Evolutionary conservation across 35 echinoderm and acorn worm species (phyloP).

Genomic region (Hemicentrotus pulcherrimus): DNA sequence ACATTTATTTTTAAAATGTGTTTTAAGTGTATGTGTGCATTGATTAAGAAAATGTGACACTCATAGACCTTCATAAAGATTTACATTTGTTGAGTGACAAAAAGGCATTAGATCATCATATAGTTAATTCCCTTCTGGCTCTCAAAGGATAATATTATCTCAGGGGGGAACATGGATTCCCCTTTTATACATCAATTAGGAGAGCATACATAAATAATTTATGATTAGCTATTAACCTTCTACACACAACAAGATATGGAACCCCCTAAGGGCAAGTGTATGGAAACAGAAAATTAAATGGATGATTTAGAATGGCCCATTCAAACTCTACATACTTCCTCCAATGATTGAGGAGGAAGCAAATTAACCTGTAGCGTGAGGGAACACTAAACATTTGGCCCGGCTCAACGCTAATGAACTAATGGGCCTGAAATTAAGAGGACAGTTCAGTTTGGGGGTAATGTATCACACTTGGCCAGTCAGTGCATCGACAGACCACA

Average conservation of each 20-base stretch:
- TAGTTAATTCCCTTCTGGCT: neutral
- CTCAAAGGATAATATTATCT: neutral
- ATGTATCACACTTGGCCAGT: slow-evolving; percentile 30
- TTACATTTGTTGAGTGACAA: neutral
- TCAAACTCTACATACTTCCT: neutral
- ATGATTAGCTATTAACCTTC: neutral
- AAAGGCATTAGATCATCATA: neutral
- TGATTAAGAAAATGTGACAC: neutral
- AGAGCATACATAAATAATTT: neutral
- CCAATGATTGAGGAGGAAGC: slow-evolving; percentile 27
- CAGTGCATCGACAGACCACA: slow-evolving; percentile 30
- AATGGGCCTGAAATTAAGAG: slow-evolving; percentile 23
- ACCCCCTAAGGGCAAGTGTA: neutral
- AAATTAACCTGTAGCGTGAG: neutral
- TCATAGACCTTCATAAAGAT: neutral
- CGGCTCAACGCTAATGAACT: slow-evolving; percentile 27
- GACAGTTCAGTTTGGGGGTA: neutral
- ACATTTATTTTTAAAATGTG: neutral
- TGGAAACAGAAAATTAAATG: neutral
- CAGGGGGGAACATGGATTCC: neutral
- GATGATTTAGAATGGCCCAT: slow-evolving; percentile 11
- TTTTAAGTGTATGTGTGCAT: neutral
- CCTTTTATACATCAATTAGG: neutral
- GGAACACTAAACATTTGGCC: slow-evolving; percentile 3
- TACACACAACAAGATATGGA: neutral